Evolutionary conservation across 2,888 invertebrate species (phyloP), one percentile per base, ranked within the genome.

Genomic region (Ephialtes manifestator): DNA sequence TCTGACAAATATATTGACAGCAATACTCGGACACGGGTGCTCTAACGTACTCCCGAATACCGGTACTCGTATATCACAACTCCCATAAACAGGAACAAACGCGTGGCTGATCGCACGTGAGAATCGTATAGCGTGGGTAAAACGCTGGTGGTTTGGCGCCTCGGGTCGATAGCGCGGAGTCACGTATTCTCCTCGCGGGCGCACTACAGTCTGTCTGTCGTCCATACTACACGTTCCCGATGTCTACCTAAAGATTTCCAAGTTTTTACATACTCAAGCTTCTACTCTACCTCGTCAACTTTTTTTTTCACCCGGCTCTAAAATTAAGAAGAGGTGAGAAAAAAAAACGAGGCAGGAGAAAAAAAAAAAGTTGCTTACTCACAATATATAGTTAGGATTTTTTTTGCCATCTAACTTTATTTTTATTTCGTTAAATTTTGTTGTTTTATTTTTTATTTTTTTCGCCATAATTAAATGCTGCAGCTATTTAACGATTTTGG

Each of bases 151-250:
- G 53, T 78, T 80, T 60, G 85, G 82, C 71, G 79, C n/a, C 67
- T 13, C 60, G 85, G 85, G 79, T 85, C 85, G 85, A 85, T 85
- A 85, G 68, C 65, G 75, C 81, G 20, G 79, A 71, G 71, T 63
- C 63, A 68, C 67, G 77, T 77, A 81, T 51, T 65, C 81, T 39
- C 58, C 84, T 55, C 28, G 31, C 43, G 55, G 31, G 77, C 74
- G 60, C 75, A 65, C 75, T 48, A 55, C 70, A 55, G 46, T 76
- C 70, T 71, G 35, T 60, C 77, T 39, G 39, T 31, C 71, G 53
- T 65, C 20, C 35, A 70, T 80, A 39, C 43, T 55, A 24, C 65
- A 39, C 51, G 55, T 35, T 58, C 48, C 35, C 31, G 48, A 8
- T 39, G 48, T 13, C 15, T 18, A 18, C 11, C 35, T 28, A 20